Evolutionary conservation across 1,140 invertebrate genomes (phyloP).

Genomic region (Acyrthosiphon pisum): DNA sequence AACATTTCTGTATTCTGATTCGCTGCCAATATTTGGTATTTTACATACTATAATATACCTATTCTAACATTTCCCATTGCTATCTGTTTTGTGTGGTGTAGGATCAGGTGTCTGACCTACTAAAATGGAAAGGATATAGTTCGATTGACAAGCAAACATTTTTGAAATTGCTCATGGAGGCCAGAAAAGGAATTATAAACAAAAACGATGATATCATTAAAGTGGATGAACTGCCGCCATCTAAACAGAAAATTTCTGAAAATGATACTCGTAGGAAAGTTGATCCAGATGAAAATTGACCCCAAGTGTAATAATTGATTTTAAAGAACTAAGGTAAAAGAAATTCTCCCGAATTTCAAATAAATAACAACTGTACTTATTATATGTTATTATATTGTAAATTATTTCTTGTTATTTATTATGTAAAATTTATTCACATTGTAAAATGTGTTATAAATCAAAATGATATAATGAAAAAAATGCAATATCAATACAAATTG

Average conservation of each 20-base stretch:
- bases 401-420: constrained; percentile 55
- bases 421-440: constrained; percentile 44
- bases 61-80: constrained; percentile 44
- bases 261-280: constrained; percentile 56
- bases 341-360: constrained; percentile 9
- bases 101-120: constrained; percentile 51
- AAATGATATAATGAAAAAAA: constrained; percentile 36
- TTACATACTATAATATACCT: constrained; percentile 10
- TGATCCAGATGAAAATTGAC: constrained; percentile 54
- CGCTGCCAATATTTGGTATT: background rate
- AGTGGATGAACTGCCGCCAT: constrained; percentile 49
- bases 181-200: constrained; percentile 28
- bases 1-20: background rate
- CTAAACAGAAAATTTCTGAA: constrained; percentile 56
- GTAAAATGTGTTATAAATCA: constrained; percentile 33
- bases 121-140: constrained; percentile 51
- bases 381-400: constrained; percentile 47
- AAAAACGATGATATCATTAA: constrained; percentile 56
- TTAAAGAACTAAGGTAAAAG: constrained; percentile 7
- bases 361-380: constrained; percentile 14
- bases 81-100: constrained; percentile 55
- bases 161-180: constrained; percentile 51
- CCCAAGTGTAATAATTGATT: background rate
- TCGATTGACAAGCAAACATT: constrained; percentile 52
- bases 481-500: background rate